Base-by-base conservation (phyloP, 2,888 invertebrate species). In the Trissolcus japonicus region DNA sequence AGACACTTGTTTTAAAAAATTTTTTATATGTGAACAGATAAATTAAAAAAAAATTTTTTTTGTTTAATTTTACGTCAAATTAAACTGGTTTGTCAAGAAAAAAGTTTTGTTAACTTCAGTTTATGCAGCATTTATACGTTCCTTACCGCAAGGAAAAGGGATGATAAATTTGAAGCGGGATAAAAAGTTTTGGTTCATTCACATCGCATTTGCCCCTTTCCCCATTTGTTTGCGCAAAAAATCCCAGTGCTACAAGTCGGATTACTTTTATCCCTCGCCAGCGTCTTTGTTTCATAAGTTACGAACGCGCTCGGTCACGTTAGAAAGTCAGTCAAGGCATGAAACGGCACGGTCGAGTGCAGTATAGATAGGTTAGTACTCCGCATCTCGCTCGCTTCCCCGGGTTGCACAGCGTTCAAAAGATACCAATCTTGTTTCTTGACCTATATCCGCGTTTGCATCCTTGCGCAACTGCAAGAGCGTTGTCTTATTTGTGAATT, bases 351-450 rank as follows among this genome's bases (percentile, higher is more conserved):
- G 78, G 78, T 76, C 63, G 73, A 78, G 66, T 62, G 56, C 63
- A 69, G 76, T 62, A 79, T 77, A 79, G 76, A 79, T 76, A 78
- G 77, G 77, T 77, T 78, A 76, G 75, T 77, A 79, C 80, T 79
- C 73, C 79, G 79, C 79, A 77, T 79, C 80, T 77, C 78, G 76
- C 75, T 80, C 78, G 76, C 74, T 77, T 79, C 79, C 65, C 80
- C 76, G 72, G 82, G 80, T 81, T 82, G 83, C 83, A 81, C 81
- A 80, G 82, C 73, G 80, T 80, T 79, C 77, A 59, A 80, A 84
- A 87, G 89, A 89, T 89, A 88, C 86, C 86, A 88, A 88, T 89
- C 89, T 88, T 86, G 85, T 85, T 89, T 89, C 88, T 88, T 89
- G 88, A 88, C 89, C 89, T 86, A 88, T 88, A 89, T 89, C 87